Evolutionary conservation across 2,113 vertebrate species (phyloP).

Genomic region (Rhabdornis inornatus): DNA sequence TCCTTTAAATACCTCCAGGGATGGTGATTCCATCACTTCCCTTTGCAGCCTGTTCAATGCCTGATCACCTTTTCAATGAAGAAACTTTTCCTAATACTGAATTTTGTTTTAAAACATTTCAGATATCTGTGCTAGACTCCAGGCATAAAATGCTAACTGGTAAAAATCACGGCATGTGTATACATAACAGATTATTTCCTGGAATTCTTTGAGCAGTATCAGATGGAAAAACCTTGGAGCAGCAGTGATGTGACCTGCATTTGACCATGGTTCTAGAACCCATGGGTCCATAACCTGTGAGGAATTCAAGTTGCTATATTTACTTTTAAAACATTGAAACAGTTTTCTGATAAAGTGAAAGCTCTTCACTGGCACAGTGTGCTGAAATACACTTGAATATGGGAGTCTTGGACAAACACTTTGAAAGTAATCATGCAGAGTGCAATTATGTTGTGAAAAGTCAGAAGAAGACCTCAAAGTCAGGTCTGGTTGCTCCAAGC

Average conservation of each 20-base stretch:
- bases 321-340: neutral
- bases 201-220: neutral
- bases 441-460: neutral
- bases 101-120: conserved; percentile 26
- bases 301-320: neutral
- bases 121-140: neutral
- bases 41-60: neutral
- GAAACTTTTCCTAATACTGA: neutral
- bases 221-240: neutral
- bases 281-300: neutral
- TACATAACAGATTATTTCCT: neutral
- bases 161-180: neutral
- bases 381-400: neutral
- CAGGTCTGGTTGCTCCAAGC: neutral
- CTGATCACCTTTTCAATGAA: neutral
- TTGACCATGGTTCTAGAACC: neutral
- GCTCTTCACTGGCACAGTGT: neutral
- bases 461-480: neutral
- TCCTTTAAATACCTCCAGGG: neutral
- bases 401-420: neutral
- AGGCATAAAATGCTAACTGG: neutral
- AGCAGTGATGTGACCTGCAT: neutral
- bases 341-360: neutral
- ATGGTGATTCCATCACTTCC: neutral
- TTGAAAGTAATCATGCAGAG: neutral